These are phyloP conservation scores for Cheilinus undulatus DNA, from an alignment of 2,113 vertebrate species.

Conservation along the genomic window DNA sequence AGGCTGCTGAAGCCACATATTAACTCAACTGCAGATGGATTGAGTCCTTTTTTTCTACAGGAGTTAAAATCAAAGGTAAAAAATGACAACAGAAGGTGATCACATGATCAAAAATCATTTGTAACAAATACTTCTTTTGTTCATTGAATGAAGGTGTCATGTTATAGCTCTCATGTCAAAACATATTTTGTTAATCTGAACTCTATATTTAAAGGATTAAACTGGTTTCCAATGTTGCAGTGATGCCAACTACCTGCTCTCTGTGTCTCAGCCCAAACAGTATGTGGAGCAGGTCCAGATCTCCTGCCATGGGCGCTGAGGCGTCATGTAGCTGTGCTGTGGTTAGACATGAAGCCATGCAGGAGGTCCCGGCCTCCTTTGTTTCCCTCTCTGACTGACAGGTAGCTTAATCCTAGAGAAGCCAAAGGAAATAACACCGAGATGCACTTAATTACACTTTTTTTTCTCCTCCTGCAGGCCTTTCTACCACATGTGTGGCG, in stretches of 20 bases:
- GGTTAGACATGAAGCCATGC: constrained; percentile 53
- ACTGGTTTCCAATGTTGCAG: constrained; percentile 30
- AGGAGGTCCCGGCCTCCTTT: constrained; percentile 66
- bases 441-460: constrained; percentile 77
- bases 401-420: constrained; percentile 63
- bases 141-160: neutral
- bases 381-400: constrained; percentile 69
- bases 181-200: neutral
- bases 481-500: constrained; percentile 80
- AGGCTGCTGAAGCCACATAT: neutral
- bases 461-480: constrained; percentile 63
- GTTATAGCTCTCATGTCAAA: constrained; percentile 10
- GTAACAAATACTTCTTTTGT: neutral
- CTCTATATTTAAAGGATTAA: constrained; percentile 52
- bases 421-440: constrained; percentile 76
- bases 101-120: too few species aligned
- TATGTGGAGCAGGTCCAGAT: constrained; percentile 7
- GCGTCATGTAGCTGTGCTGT: constrained; percentile 38
- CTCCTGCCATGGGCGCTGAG: constrained; percentile 25
- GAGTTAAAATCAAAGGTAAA: too few species aligned
- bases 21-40: constrained; percentile 5
- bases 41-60: neutral
- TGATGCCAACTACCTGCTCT: constrained; percentile 39
- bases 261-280: constrained; percentile 18
- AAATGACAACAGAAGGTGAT: too few species aligned